Evolutionary conservation across 64 coral and sea anemone species (phyloP), one percentile per base, ranked within the genome.

Genomic region (Pocillopora damicornis): DNA sequence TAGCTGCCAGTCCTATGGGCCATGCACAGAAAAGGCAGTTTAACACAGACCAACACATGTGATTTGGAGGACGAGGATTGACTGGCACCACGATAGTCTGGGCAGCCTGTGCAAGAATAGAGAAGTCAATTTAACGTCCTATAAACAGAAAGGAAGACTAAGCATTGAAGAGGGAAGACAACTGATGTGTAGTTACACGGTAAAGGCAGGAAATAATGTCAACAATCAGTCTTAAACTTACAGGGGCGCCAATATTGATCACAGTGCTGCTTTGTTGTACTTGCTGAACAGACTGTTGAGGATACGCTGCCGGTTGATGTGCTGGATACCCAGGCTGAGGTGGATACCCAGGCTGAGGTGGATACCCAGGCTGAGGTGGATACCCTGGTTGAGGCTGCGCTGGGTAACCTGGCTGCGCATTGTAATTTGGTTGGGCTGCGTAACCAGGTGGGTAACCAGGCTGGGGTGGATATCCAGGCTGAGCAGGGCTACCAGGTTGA

Each of bases 1-100:
- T 79, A n/a, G 87, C 76, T 36, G 35, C 62, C 5, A 89, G 58
- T 71, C 87, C 87, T 38, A 89, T 51, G 3, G 76, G 76, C 87
- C 61, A 89, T 66, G 15, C 38, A 22, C 87, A 89, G 76, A 20
- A 89, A 61, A 89, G 63, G 77, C 59, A 89, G 56, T 76, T 78
- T 12, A 78, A 89, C 66, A 76, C 68, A 18, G 80, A 64, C 18
- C 65, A 69, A 17, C 61, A 76, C 57, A 62, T 66, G 20, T 78
- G 62, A 17, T 42, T 78, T 26, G 62, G 59, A 37, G 87, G 87
- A 45, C 51, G 77, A 36, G 63, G 34, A 79, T 15, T 22, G 13
- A 34, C 59, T 42, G 59, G 59, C 17, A 88, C 12, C 14, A 79
- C 17, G 35, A 58, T 20, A 1, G 59, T 61, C 58, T 76, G 61